Conservation (phyloP, 1,140 invertebrate genomes). For the Paraescarpia echinospica region DNA sequence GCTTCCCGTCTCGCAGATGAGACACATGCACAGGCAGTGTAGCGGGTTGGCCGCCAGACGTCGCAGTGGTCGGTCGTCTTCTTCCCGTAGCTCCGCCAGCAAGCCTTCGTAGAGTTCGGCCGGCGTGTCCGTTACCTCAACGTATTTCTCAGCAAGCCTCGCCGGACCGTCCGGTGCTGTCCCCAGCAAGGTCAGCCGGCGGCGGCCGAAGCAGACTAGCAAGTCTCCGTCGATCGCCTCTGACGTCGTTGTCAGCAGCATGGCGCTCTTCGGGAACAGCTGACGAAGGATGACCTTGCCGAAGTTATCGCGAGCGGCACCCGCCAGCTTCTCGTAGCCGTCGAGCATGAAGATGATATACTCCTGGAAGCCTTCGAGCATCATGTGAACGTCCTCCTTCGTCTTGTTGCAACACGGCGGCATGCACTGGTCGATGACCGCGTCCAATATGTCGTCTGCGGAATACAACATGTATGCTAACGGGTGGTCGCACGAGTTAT, state of each 20-base stretch:
- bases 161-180: neutral
- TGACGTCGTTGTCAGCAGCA: neutral
- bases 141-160: neutral
- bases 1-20: neutral
- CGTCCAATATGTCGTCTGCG: neutral
- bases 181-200: neutral
- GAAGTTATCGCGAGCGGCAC: neutral
- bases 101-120: neutral
- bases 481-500: too few relatives aligned
- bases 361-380: slow-evolving; percentile 9
- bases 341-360: slow-evolving; percentile 3
- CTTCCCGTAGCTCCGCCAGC: neutral
- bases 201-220: neutral
- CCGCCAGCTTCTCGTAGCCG: slow-evolving; percentile 7
- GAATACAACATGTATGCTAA: neutral
- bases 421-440: neutral
- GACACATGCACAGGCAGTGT: slow-evolving; percentile 15
- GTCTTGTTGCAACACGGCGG: neutral
- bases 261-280: slow-evolving; percentile 3
- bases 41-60: neutral
- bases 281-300: neutral
- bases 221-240: neutral
- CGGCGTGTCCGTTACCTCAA: neutral
- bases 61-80: neutral
- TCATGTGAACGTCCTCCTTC: neutral